A percentile compares a stretch with the other conserved stretches of the same genome.
phyloP scores from a whole-genome alignment of 2,888 invertebrate genomes.

The Rutpela maculata region DNA sequence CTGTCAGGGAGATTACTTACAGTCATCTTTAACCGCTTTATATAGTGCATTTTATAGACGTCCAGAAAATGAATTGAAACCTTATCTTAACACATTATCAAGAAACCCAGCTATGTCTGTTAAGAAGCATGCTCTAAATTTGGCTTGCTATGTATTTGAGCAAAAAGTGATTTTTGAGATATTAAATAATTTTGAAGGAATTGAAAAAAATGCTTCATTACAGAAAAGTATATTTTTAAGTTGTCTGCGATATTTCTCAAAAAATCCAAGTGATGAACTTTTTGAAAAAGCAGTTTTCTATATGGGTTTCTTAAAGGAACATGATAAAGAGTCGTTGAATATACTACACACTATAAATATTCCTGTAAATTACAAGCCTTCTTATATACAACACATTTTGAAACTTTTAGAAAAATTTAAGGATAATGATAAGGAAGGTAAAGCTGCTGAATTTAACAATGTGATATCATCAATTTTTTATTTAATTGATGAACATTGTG shows the following conservation, averaged over 20 bases:
- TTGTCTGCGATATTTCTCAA: conserved; percentile 19
- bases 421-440: not conserved
- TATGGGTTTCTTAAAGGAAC: not conserved
- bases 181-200: not conserved
- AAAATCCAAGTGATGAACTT: conserved; percentile 4
- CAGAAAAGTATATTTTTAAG: conserved; percentile 17
- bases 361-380: conserved; percentile 11
- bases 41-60: conserved; percentile 16
- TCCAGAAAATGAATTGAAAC: conserved; percentile 11
- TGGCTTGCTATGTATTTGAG: not conserved
- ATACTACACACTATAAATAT: not conserved
- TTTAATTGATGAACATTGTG: conserved; percentile 15
- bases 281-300: conserved; percentile 1
- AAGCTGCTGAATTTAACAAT: not conserved
- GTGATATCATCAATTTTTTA: conserved; percentile 6
- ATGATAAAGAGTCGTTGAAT: conserved; percentile 19
- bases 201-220: conserved; percentile 7
- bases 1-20: conserved; percentile 29
- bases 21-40: conserved; percentile 2
- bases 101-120: conserved; percentile 18
- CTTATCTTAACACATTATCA: conserved; percentile 2
- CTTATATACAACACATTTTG: not conserved
- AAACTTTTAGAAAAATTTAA: conserved; percentile 12
- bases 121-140: conserved; percentile 18
- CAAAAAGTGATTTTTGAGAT: not conserved